Percentiles rank a stretch among this genome's conserved stretches.
phyloP scores from a whole-genome alignment of 1,140 invertebrate species.

The Dendrolimus punctatus region DNA sequence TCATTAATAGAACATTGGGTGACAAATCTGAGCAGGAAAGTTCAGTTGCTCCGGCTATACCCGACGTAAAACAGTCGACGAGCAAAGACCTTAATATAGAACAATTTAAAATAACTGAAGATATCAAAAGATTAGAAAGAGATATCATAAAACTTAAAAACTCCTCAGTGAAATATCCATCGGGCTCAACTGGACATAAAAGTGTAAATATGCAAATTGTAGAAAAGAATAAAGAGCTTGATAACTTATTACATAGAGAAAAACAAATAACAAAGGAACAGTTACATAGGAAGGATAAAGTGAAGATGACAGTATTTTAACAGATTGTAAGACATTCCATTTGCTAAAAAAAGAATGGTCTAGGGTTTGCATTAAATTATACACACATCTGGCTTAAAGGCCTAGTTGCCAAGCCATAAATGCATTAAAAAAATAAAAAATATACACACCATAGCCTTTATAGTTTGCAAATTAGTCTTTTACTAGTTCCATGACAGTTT shows the following conservation, averaged over 20 bases:
- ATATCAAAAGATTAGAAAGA: conserved; percentile 77
- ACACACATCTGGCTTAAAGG: too few species aligned
- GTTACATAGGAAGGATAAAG: conserved; percentile 75
- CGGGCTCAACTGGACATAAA: conserved; percentile 72
- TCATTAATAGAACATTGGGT: conserved; percentile 82
- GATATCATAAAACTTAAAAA: conserved; percentile 79
- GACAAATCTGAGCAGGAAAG: conserved; percentile 30
- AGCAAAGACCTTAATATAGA: conserved; percentile 82
- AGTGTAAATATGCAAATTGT: conserved; percentile 74
- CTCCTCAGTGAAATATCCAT: conserved; percentile 75
- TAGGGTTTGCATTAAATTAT: too few species aligned
- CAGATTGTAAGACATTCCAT: neutral
- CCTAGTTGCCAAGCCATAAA: too few species aligned
- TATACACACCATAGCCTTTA: too few species aligned
- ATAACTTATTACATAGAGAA: conserved; percentile 74
- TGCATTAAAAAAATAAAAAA: too few species aligned
- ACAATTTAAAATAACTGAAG: conserved; percentile 81
- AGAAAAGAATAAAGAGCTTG: conserved; percentile 75
- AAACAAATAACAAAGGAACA: conserved; percentile 79
- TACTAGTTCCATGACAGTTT: too few species aligned
- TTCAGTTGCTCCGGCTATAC: conserved; percentile 15
- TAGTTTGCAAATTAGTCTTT: too few species aligned
- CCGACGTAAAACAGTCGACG: conserved; percentile 73
- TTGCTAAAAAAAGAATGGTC: neutral
- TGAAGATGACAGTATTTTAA: conserved; percentile 64